A percentile compares a stretch with the other conserved stretches of the same genome.
Conservation (phyloP, 2,113 vertebrate genomes). For the Guaruba guarouba region DNA sequence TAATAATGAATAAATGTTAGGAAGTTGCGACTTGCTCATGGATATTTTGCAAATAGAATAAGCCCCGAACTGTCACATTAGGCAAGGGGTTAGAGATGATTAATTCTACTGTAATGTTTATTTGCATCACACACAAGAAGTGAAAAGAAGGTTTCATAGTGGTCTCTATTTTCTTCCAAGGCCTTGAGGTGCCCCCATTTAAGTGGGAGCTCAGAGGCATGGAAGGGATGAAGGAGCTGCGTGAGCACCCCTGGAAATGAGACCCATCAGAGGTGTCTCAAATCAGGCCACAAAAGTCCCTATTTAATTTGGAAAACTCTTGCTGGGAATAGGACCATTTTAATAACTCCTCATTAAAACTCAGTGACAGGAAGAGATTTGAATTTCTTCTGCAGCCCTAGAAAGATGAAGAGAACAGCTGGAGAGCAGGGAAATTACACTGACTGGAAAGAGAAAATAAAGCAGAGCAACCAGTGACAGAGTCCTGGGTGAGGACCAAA, state of each 20-base stretch:
- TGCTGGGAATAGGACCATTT: conserved; percentile 23
- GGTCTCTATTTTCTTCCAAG: not conserved
- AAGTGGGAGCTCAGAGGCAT: not conserved
- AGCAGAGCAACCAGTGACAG: not conserved
- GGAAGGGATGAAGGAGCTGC: not conserved
- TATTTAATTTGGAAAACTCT: conserved; percentile 12
- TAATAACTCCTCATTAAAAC: conserved; percentile 45
- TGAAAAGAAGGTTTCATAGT: not conserved
- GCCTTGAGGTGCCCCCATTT: not conserved
- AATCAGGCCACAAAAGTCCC: not conserved
- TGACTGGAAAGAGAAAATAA: not conserved
- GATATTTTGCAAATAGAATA: not conserved
- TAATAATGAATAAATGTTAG: not conserved
- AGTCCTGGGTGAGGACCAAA: not conserved
- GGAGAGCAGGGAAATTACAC: conserved; percentile 3
- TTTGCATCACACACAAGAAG: not conserved
- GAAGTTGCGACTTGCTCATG: not conserved
- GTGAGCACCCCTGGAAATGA: not conserved
- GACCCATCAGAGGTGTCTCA: not conserved
- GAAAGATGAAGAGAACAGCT: conserved; percentile 39
- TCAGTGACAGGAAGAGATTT: not conserved
- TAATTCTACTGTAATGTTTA: not conserved
- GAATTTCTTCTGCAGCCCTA: not conserved
- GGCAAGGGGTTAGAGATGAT: not conserved
- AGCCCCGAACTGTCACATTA: not conserved